Percentiles rank a stretch among this genome's conserved stretches.
Evolutionary conservation across 2,797 vertebrate genomes (phyloP).

Genomic region (Zalophus californianus): DNA sequence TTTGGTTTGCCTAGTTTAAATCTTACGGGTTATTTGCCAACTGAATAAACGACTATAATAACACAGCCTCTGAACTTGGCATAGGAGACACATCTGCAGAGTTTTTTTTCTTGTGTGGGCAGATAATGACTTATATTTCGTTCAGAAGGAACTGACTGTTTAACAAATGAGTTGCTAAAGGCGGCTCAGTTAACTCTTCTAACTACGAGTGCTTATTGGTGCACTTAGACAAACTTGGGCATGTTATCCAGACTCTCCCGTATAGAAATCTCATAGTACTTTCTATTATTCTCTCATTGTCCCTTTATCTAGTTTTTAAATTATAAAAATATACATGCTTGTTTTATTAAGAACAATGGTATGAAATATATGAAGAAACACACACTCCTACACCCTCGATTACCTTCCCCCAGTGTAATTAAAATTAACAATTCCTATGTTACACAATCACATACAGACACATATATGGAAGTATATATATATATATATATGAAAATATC

Average conservation of each 20-base stretch:
- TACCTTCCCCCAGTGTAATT: background rate
- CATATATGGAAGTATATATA: background rate
- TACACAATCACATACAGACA: background rate
- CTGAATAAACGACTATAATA: conserved; percentile 34
- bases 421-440: conserved; percentile 27
- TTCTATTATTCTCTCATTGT: conserved; percentile 43
- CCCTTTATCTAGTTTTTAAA: conserved; percentile 2
- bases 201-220: conserved; percentile 85
- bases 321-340: conserved; percentile 24
- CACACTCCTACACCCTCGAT: background rate
- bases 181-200: conserved; percentile 85
- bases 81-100: conserved; percentile 78
- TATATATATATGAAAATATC: background rate
- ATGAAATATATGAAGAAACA: conserved; percentile 6
- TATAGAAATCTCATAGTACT: conserved; percentile 13
- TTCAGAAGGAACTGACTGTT: conserved; percentile 88
- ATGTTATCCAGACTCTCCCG: conserved; percentile 67
- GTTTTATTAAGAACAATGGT: conserved; percentile 64
- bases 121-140: conserved; percentile 86
- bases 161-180: conserved; percentile 91
- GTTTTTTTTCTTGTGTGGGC: conserved; percentile 78
- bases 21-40: conserved; percentile 47
- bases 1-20: conserved; percentile 54
- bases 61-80: conserved; percentile 58
- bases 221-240: conserved; percentile 83